Conservation (phyloP, 1,140 invertebrate species). For the Chironomus striatipennis region DNA sequence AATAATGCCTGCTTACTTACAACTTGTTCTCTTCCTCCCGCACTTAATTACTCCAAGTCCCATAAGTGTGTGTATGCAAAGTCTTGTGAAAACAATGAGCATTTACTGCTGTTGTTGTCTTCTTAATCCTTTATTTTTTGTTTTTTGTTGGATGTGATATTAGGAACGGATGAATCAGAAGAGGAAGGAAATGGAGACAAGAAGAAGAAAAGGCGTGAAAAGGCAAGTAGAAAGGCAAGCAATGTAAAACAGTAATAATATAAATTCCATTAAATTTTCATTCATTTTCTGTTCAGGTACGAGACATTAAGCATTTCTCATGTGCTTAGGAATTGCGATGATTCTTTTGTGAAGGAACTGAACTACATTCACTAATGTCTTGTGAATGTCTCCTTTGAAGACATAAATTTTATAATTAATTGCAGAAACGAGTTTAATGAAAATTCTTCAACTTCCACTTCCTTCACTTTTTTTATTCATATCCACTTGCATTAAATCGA, state of each 20-base stretch:
- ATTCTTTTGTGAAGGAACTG: neutral
- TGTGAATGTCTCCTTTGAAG: neutral
- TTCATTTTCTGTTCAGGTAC: neutral
- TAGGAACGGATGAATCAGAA: too few relatives aligned
- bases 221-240: neutral
- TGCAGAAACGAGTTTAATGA: conserved; percentile 12
- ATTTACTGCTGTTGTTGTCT: neutral
- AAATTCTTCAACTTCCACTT: neutral
- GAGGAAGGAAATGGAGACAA: too few relatives aligned
- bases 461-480: too few relatives aligned
- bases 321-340: neutral
- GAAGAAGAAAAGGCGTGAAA: neutral
- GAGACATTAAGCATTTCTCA: conserved; percentile 1
- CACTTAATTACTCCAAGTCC: too few relatives aligned
- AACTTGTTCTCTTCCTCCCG: too few relatives aligned
- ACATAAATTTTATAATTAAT: neutral
- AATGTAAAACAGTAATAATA: neutral
- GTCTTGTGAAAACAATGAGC: too few relatives aligned
- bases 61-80: too few relatives aligned
- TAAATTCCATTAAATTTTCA: neutral
- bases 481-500: too few relatives aligned
- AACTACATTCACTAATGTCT: neutral
- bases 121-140: too few relatives aligned
- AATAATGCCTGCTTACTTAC: too few relatives aligned
- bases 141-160: too few relatives aligned